Base-by-base conservation (phyloP, 1,140 invertebrate species). In the Ruditapes philippinarum region DNA sequence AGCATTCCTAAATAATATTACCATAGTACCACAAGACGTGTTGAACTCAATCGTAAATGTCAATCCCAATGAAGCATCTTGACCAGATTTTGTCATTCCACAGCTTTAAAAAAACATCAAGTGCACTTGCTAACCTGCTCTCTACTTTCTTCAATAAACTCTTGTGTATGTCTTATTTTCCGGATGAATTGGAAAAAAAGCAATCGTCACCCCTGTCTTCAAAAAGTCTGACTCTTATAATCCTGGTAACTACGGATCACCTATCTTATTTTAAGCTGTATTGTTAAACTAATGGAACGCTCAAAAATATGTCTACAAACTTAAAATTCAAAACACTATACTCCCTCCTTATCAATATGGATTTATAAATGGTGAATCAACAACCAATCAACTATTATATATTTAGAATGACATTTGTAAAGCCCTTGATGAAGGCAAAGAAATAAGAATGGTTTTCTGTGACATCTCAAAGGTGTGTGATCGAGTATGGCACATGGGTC, bases 201-300 rank as follows among this genome's bases (percentile, higher is more conserved):
- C 85, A 25, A 80, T 80, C 19, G 85, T 88, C 19, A 60, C 70
- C 3, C 85, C 85, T 31, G 31, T 76, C 40, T 74, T 73, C 22
- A 68, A 73, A 70, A 89, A 89, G 17, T 57, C 28, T 19, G 28
- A 78, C 38, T 9, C 65, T 57, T 31, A 7, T 51, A 51, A 74
- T 51, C 68, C 57, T 62, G 31, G 40, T 38, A 87, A 89, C 36
- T 74, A 73, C 40, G 57, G 88, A n/a, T n/a, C n/a, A 62, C 88
- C 79, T 28, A 89, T 89, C 25, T 89, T 80, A 2, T 28, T 89
- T 5, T 38, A 83, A 83, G 88, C 38, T 49, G 45, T 40, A 36
- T 89, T 31, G 65, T 42, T 3, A 83, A 89, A 57, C 36, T 82
- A 40, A 65, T 89, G 49, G 88, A 89, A 51, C 40, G 49, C 84